Percentiles rank a stretch among this genome's conserved stretches.
Conservation (phyloP, 2,888 invertebrate species). For the Mesodorylaimus sp. region DNA sequence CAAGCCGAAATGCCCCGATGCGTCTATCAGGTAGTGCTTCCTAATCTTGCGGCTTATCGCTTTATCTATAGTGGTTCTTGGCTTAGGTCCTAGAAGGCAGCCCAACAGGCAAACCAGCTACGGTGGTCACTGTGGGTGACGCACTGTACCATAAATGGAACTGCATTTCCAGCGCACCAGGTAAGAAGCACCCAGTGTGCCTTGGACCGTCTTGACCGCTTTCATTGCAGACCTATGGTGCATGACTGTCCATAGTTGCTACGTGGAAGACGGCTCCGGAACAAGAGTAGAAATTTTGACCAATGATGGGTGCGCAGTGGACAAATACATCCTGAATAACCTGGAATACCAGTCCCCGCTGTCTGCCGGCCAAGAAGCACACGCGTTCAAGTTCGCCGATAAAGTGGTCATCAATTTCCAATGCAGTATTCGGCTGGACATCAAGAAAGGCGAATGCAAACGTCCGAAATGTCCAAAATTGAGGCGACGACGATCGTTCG, state of each 20-base stretch:
- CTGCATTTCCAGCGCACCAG: slow-evolving; percentile 21
- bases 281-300: slow-evolving; percentile 19
- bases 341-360: slow-evolving; percentile 21
- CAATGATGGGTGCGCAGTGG: slow-evolving; percentile 24
- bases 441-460: slow-evolving; percentile 21
- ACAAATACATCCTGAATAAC: slow-evolving; percentile 23
- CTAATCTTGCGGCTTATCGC: slow-evolving; percentile 23
- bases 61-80: too few species aligned
- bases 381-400: slow-evolving; percentile 28
- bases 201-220: neutral
- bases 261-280: slow-evolving; percentile 25
- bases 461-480: neutral
- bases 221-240: slow-evolving; percentile 22
- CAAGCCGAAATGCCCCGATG: slow-evolving; percentile 22
- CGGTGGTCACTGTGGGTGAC: slow-evolving; percentile 23
- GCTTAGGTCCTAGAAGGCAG: neutral
- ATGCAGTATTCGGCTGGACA: slow-evolving; percentile 23
- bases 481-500: neutral
- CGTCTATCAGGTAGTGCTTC: slow-evolving; percentile 21
- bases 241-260: slow-evolving; percentile 26
- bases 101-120: slow-evolving; percentile 16
- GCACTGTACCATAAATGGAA: slow-evolving; percentile 24
- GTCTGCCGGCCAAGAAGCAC: slow-evolving; percentile 24
- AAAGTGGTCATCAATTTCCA: slow-evolving; percentile 27
- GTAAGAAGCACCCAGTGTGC: slow-evolving; percentile 10